Evolutionary conservation across 2,888 invertebrate species (phyloP).

Genomic region (Drosophila bunnanda): DNA sequence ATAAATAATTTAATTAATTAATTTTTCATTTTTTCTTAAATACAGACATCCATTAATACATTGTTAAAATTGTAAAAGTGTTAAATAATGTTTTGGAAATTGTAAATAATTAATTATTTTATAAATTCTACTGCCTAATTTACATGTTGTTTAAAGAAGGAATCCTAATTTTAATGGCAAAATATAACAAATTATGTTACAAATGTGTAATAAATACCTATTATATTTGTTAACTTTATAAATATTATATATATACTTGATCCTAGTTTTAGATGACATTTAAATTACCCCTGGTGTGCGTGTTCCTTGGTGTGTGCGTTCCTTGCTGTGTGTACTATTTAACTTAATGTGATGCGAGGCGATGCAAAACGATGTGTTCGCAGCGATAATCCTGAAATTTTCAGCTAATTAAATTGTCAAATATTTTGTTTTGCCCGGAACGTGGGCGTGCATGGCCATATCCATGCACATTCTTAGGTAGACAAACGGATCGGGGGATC

Average conservation of each 20-base stretch:
- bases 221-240: neutral
- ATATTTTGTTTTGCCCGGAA: conserved; percentile 72
- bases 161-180: too few species aligned
- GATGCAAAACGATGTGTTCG: conserved; percentile 17
- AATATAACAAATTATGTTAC: too few species aligned
- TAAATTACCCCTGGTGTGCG: neutral
- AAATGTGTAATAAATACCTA: neutral
- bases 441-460: conserved; percentile 11
- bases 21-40: neutral
- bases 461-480: conserved; percentile 11
- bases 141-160: too few species aligned
- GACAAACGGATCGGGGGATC: neutral
- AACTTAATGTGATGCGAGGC: conserved; percentile 25
- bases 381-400: conserved; percentile 77
- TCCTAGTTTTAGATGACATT: too few species aligned
- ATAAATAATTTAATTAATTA: too few species aligned
- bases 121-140: too few species aligned
- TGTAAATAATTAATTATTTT: neutral
- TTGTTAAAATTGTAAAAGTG: neutral
- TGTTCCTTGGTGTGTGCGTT: conserved; percentile 6
- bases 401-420: conserved; percentile 84
- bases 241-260: neutral
- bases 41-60: neutral
- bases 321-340: conserved; percentile 7
- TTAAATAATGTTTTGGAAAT: neutral